A percentile compares a stretch with the other conserved stretches of the same genome.
These are phyloP conservation scores for Papilio dardanus DNA, from an alignment of 1,140 invertebrate species.

Conservation along the genomic window DNA sequence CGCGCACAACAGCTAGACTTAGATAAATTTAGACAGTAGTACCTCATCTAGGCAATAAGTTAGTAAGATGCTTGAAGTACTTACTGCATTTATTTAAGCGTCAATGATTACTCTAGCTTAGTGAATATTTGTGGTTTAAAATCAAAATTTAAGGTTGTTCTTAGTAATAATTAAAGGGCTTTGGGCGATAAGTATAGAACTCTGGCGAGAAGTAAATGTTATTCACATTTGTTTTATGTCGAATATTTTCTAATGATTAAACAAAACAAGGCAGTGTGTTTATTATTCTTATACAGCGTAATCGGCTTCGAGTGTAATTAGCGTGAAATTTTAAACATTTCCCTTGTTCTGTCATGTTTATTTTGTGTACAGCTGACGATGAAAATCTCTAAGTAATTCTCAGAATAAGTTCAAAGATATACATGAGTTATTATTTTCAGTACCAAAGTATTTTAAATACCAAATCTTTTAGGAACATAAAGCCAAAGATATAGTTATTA, in stretches of 20 bases:
- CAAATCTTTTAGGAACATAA: too few species aligned
- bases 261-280: constrained; percentile 10
- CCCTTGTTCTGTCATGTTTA: background rate
- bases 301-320: constrained; percentile 18
- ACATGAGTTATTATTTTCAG: background rate
- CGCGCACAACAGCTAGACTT: too few species aligned
- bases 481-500: too few species aligned
- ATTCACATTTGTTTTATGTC: background rate
- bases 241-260: background rate
- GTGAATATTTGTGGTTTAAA: too few species aligned
- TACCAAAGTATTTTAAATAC: background rate
- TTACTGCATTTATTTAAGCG: too few species aligned
- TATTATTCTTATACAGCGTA: constrained; percentile 6
- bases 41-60: too few species aligned
- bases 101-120: too few species aligned
- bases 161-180: too few species aligned
- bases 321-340: background rate
- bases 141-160: too few species aligned
- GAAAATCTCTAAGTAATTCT: background rate
- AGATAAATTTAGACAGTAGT: too few species aligned
- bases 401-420: background rate
- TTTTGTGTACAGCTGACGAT: background rate
- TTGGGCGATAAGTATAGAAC: background rate
- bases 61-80: too few species aligned
- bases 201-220: background rate